Evolutionary conservation across 2,113 vertebrate species (phyloP), one percentile per base, ranked within the genome.

Genomic region (Stegostoma tigrinum): DNA sequence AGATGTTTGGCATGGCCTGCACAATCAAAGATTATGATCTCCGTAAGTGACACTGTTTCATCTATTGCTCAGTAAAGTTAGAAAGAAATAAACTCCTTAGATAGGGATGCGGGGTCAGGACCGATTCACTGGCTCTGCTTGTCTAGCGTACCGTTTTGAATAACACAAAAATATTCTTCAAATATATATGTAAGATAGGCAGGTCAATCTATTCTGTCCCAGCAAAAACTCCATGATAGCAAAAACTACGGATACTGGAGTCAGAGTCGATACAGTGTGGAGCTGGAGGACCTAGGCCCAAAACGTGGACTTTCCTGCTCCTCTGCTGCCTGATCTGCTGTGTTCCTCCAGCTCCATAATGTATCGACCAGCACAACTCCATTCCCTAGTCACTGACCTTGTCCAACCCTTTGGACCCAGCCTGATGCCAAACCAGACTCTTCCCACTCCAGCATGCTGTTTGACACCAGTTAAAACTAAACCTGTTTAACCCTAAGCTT

Each of bases 1-100:
- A 97, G 87, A 97, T 97, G 1, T 98, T 98, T 90, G 97, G 98
- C 96, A 97, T 98, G 97, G 97, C 97, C 96, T 98, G 97, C 96
- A 97, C 98, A 45, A 97, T 98, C 80, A 96, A 97, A 95, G 98
- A 97, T 70, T 98, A 98, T 66, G 96, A 97, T 30, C 6, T 97
- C 66, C 97, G 97, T 98, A 96, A 97, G 98, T 97, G n/a, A 87
- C 4, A 64, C 45, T 30, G 34, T 70, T 85, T 64, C 19, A 4
- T 90, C 78, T 34, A 64, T 64, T n/a, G 23, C 27, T 19, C 52
- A 30, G 19, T 66, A 34, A 87, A 8, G 19, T 66, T 34, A 15
- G 30, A 42, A 19, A 34, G 38, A 75, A 72, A 12, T 52, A 30
- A 19, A 55, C 70, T 95, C 14, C 48, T 64, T 34, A 19, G 7